Evolutionary conservation across 2,797 vertebrate genomes (phyloP).

Genomic region (Hydrophis major): DNA sequence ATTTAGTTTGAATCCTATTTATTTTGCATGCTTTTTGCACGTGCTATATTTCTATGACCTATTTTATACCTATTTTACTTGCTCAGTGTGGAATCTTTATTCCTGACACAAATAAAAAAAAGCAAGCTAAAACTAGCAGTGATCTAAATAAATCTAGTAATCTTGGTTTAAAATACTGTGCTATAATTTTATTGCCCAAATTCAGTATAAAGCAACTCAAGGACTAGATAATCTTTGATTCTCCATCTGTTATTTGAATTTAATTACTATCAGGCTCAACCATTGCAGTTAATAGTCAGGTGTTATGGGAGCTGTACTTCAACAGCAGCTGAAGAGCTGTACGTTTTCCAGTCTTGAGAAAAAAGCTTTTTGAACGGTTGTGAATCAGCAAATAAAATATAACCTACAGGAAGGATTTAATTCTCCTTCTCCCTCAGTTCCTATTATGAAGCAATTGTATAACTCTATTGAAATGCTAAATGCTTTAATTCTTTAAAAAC

Average conservation of each 20-base stretch:
- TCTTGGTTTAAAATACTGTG: background rate
- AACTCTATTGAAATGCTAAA: background rate
- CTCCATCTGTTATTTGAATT: background rate
- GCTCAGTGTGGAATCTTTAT: background rate
- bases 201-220: background rate
- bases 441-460: background rate
- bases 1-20: background rate
- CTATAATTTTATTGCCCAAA: background rate
- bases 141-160: background rate
- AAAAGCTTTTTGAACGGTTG: background rate
- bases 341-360: background rate
- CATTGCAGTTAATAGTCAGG: background rate
- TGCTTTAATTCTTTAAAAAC: background rate
- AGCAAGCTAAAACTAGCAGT: background rate
- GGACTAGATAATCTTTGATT: background rate
- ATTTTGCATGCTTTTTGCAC: background rate
- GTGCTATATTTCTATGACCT: background rate
- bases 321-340: background rate
- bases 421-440: background rate
- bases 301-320: background rate
- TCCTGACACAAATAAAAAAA: background rate
- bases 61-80: background rate
- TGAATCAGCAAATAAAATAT: background rate
- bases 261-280: background rate
- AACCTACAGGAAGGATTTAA: too few species aligned